Percentiles rank a stretch among this genome's conserved stretches.
Conservation (phyloP, 2,888 invertebrate genomes). For the Scotopteryx bipunctaria region DNA sequence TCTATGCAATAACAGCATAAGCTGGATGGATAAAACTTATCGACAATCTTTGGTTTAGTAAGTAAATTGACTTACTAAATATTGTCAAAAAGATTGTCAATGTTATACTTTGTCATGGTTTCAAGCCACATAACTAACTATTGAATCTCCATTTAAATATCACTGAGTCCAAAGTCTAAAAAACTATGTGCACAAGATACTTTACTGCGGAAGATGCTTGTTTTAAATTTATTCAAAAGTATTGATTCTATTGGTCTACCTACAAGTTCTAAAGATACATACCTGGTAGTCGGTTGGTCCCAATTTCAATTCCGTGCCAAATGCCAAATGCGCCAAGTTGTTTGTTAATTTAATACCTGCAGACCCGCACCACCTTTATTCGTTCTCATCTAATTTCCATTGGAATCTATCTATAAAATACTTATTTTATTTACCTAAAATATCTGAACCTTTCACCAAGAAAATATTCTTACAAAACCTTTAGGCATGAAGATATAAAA, state of each 20-base stretch:
- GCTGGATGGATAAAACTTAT: too few species aligned
- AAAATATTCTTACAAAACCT: background rate
- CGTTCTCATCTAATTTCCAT: slow-evolving; percentile 6
- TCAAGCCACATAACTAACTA: background rate
- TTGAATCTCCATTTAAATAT: background rate
- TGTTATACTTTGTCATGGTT: background rate
- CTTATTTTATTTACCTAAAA: background rate
- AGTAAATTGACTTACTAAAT: background rate
- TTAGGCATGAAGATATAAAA: background rate
- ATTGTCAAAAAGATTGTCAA: background rate
- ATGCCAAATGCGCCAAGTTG: slow-evolving; percentile 3
- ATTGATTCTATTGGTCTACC: background rate
- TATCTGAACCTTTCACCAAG: background rate
- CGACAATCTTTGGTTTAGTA: too few species aligned
- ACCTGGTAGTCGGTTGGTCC: background rate
- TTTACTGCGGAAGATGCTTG: too few species aligned
- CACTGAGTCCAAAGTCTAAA: background rate
- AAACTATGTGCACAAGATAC: background rate
- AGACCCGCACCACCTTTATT: background rate
- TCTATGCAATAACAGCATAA: too few species aligned
- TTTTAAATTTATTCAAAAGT: background rate
- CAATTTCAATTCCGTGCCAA: slow-evolving; percentile 10
- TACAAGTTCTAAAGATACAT: background rate
- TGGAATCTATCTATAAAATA: slow-evolving; percentile 10
- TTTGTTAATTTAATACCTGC: background rate